Evolutionary conservation across 1,140 invertebrate genomes (phyloP), one percentile per base, ranked within the genome.

Genomic region (Gyrodactylus salaris): DNA sequence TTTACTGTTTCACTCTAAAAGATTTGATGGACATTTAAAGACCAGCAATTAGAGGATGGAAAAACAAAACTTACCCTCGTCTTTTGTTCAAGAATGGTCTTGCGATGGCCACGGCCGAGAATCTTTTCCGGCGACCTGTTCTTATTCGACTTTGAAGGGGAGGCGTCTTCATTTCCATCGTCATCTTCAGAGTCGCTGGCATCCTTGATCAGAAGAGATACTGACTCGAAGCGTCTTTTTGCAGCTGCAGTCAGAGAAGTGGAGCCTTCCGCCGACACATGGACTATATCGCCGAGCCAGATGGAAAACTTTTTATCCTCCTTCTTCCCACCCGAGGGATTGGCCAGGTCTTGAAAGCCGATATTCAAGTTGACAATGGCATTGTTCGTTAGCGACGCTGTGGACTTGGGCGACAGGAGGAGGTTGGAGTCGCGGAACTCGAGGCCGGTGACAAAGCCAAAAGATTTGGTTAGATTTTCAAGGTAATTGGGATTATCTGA

Each of bases 311-410:
- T 84, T 95, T 94, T 86, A 79, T 87, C 85, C 76, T 88, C 87
- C 68, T 95, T 89, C 7, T 26, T n/a, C 21, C 72, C 72, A 0
- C 88, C 86, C 16, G 74, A 77, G 27, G 85, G 84, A 82, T 97
- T 96, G 21, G 80, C 82, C 27, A 99, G 82, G 78, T 87, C 88
- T n/a, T 88, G 85, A 27, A 98, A 84, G 68, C 94, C 95, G 76
- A 98, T 85, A 78, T 90, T 91, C 16, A 98, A 84, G 79, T 95
- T 95, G 77, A 96, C 97, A 0, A 95, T 86, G 92, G 98, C 97
- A 68, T 82, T 83, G 80, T 94, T 94, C 77, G 87, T 88, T 0
- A 87, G 85, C n/a, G 85, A 77, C 0, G 85, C 84, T 24, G 83
- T 85, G 68, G 87, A 89, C 84, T 96, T 98, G 1, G 89, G 87